Evolutionary conservation across 2,888 invertebrate species (phyloP), one percentile per base, ranked within the genome.

Genomic region (Diaphora mendica): DNA sequence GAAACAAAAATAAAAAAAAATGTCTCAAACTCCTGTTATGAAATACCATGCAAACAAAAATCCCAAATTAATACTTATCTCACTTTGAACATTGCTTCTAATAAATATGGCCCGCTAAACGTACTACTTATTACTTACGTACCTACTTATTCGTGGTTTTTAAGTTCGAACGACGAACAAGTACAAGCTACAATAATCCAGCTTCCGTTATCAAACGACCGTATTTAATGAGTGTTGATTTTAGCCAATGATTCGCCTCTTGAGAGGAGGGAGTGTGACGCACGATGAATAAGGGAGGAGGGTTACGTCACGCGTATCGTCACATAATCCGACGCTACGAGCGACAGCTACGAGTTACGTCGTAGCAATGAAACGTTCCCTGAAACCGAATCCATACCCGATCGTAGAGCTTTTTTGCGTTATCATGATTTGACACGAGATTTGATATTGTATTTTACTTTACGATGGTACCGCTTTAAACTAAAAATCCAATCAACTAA

Each of bases 221-320:
- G 75, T 72, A 80, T 85, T 90, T 87, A 90, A 90, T 88, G 86
- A 82, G 81, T 91, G 91, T 91, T 92, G 91, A 91, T 93, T 93
- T 93, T 91, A 87, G 88, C 88, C 85, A 90, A 90, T 90, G 88
- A 91, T 92, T 92, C 89, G 89, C 89, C 87, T 89, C 88, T 85
- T 81, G 87, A 87, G 81, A 79, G 77, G 81, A 75, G 79, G 82
- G 76, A 72, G 81, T 81, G 86, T 89, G 91, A 91, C 89, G 90
- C 89, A 89, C 90, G 87, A 81, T 82, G 85, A 85, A 82, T 85
- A 17, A 62, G 91, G 89, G 91, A 91, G 87, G 91, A 89, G 92
- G 88, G 89, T 93, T 90, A 93, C 94, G 93, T 94, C 94, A 94
- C 89, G 79, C 77, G 88, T 91, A 89, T 91, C 91, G 92, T 92